phyloP scores from a whole-genome alignment of 2,888 invertebrate genomes.

The Tetranychus piercei region DNA sequence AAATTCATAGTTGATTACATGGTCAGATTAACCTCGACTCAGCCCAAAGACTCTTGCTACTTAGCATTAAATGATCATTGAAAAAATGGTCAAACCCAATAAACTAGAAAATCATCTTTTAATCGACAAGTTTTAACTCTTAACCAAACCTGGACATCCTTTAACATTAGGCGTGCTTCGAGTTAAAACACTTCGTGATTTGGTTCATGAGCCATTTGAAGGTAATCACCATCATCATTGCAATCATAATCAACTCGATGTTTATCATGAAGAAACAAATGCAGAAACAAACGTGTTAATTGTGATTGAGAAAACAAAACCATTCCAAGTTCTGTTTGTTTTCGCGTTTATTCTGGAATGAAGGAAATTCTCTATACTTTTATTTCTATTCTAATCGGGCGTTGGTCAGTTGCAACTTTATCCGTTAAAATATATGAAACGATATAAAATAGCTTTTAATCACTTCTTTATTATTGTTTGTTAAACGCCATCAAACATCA shows the following conservation, averaged over 20 bases:
- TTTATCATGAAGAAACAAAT: not conserved
- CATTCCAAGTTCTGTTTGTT: not conserved
- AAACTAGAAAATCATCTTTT: too few relatives aligned
- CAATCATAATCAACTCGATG: not conserved
- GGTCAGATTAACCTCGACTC: too few relatives aligned
- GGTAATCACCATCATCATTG: not conserved
- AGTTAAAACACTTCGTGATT: not conserved
- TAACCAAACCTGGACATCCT: not conserved
- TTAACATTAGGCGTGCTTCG: not conserved
- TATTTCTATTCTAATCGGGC: not conserved
- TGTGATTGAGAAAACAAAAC: not conserved
- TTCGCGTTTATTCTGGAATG: not conserved
- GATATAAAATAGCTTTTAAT: too few relatives aligned
- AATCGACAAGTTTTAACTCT: too few relatives aligned
- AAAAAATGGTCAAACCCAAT: too few relatives aligned
- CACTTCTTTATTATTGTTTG: not conserved
- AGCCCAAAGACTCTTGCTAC: too few relatives aligned
- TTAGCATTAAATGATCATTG: too few relatives aligned
- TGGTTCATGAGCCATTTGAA: not conserved
- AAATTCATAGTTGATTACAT: too few relatives aligned
- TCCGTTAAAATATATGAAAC: not conserved
- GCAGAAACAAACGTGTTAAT: not conserved
- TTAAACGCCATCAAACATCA: not conserved
- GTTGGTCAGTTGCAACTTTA: not conserved
- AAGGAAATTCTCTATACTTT: not conserved